Conservation (phyloP, 2,888 invertebrate genomes). For the Pyrrhia umbra region DNA sequence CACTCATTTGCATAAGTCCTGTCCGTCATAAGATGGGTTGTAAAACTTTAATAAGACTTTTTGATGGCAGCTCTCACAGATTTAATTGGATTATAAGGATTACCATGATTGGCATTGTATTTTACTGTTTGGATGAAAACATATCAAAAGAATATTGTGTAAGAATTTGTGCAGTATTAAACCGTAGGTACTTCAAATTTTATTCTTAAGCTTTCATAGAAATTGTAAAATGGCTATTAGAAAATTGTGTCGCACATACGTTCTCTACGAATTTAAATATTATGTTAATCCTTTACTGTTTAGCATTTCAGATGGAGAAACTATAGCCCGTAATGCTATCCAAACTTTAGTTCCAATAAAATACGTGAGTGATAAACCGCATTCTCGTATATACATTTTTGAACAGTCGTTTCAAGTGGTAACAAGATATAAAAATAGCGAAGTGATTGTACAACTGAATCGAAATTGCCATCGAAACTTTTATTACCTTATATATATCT, state of each 20-base stretch:
- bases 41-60: constrained; percentile 84
- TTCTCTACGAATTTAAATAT: constrained; percentile 27
- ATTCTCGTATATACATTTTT: constrained; percentile 39
- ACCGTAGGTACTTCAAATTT: no score
- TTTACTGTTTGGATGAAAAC: constrained; percentile 52
- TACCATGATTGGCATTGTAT: constrained; percentile 67
- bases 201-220: no score
- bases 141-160: neutral
- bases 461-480: constrained; percentile 76
- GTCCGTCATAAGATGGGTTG: constrained; percentile 84
- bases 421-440: constrained; percentile 58
- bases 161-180: no score
- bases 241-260: constrained; percentile 9
- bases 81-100: constrained; percentile 77
- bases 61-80: constrained; percentile 75
- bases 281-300: constrained; percentile 39
- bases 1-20: constrained; percentile 88
- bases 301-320: constrained; percentile 45
- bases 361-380: constrained; percentile 51
- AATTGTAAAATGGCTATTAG: neutral
- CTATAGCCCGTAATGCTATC: constrained; percentile 37
- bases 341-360: constrained; percentile 39
- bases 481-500: constrained; percentile 78
- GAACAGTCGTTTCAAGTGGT: constrained; percentile 54
- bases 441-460: constrained; percentile 65